Conservation (phyloP, 2,888 invertebrate genomes). For the Drosophila putrida region DNA sequence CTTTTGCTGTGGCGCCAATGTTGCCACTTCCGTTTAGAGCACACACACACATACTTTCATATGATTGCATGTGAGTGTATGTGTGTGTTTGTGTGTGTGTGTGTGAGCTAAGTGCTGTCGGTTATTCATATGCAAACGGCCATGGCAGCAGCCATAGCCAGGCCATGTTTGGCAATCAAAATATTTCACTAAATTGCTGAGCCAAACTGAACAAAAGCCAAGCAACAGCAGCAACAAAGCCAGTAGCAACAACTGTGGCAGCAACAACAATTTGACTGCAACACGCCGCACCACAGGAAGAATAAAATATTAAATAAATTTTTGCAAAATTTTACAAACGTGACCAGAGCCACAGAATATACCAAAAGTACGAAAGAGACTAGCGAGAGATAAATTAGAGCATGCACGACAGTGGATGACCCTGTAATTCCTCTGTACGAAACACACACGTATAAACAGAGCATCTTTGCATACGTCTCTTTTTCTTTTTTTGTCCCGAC, state of each 20-base stretch:
- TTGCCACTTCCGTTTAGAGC: constrained; percentile 80
- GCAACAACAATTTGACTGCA: constrained; percentile 46
- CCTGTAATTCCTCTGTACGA: too few relatives aligned
- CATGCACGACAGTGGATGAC: too few relatives aligned
- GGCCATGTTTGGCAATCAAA: constrained; percentile 78
- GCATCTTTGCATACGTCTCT: too few relatives aligned
- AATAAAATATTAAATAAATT: constrained; percentile 76
- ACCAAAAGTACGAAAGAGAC: constrained; percentile 2
- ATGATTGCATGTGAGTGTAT: constrained; percentile 36
- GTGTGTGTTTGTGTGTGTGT: constrained; percentile 42
- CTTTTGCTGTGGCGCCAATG: constrained; percentile 81
- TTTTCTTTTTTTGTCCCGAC: too few relatives aligned
- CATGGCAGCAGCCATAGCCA: constrained; percentile 49
- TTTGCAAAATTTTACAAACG: constrained; percentile 72
- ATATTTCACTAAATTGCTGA: constrained; percentile 80
- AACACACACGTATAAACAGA: too few relatives aligned
- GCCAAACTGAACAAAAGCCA: constrained; percentile 61
- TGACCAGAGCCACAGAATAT: constrained; percentile 57
- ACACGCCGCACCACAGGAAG: constrained; percentile 53
- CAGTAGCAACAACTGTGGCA: constrained; percentile 30
- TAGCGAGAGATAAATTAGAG: neutral
- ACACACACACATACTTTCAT: constrained; percentile 18
- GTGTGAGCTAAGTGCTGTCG: constrained; percentile 75
- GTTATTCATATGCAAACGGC: constrained; percentile 81
- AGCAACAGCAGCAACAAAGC: constrained; percentile 41